Base-by-base conservation (phyloP, 1,140 invertebrate genomes). In the Chymomyza costata region DNA sequence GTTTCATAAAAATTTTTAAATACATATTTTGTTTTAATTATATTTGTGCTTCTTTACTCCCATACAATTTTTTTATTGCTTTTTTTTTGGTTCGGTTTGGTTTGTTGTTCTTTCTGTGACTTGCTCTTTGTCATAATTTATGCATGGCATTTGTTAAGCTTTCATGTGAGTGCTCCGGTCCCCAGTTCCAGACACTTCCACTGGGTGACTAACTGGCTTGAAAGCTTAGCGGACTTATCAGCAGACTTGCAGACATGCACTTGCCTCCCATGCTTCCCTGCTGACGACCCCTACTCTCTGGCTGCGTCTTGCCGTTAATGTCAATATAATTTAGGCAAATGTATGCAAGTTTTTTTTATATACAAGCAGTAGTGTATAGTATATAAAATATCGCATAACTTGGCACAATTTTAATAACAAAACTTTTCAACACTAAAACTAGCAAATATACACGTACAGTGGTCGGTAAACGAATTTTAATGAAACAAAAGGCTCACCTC, bases 251-350 rank as follows among this genome's bases (percentile, higher is more conserved):
- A 71, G 73, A 53, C 66, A 80, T 80, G 63, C 63, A 78, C 41
- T 53, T 38, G 43, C 3, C 31, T 38, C 37, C 57, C 48, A 54
- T 59, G 25, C 25, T 44, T 51, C 32, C 32, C 8, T 10, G n/a
- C 13, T 14, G 3, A 5, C 32, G 13, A 34, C 6, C 3, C 13
- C 3, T n/a, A 3, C 8, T 34, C 32, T 38, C 15, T 10, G 15
- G 5, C 35, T 2, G 5, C 11, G 15, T 15, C 1, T 15, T 38
- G 2, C 5, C 35, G 21, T 8, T 25, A 59, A 19, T 80, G 73
- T 80, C 73, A 80, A 80, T 80, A 80, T 80, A 78, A 78, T 78
- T 80, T 80, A 71, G 18, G 59, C 73, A 78, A 78, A 78, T 76
- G 25, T 73, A 74, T 73, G 69, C 69, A 74, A 58, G 59, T 55